Evolutionary conservation across 2,113 vertebrate species (phyloP).

Genomic region (Fregata magnificens): DNA sequence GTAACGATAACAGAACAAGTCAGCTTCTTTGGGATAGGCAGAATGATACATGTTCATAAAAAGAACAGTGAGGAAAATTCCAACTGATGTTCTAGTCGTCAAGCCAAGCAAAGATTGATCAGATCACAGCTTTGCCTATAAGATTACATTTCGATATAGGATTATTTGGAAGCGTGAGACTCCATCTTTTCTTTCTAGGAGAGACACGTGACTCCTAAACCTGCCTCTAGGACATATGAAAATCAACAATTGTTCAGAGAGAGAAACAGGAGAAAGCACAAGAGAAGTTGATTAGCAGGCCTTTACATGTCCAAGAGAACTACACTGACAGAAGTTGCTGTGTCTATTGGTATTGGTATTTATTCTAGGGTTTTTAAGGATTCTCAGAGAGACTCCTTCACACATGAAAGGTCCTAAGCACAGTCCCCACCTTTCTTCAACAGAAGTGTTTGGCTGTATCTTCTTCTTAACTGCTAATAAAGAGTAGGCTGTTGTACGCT

Average conservation of each 20-base stretch:
- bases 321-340: not conserved
- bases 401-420: not conserved
- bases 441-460: not conserved
- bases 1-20: not conserved
- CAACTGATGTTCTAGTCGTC: not conserved
- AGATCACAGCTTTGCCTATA: not conserved
- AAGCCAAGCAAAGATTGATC: not conserved
- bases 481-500: not conserved
- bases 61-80: not conserved
- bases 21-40: not conserved
- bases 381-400: not conserved
- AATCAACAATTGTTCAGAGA: not conserved
- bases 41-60: not conserved
- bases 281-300: not conserved
- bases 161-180: not conserved
- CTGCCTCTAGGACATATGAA: not conserved
- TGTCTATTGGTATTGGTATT: not conserved
- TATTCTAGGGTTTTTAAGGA: not conserved
- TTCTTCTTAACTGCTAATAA: not conserved
- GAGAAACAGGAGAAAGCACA: not conserved
- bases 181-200: not conserved
- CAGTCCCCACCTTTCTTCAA: not conserved
- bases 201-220: not conserved
- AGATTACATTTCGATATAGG: not conserved
- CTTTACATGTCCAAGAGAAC: not conserved